Percentiles rank a stretch among this genome's conserved stretches.
phyloP scores from a whole-genome alignment of 2,797 vertebrate species.

The Anguilla anguilla region DNA sequence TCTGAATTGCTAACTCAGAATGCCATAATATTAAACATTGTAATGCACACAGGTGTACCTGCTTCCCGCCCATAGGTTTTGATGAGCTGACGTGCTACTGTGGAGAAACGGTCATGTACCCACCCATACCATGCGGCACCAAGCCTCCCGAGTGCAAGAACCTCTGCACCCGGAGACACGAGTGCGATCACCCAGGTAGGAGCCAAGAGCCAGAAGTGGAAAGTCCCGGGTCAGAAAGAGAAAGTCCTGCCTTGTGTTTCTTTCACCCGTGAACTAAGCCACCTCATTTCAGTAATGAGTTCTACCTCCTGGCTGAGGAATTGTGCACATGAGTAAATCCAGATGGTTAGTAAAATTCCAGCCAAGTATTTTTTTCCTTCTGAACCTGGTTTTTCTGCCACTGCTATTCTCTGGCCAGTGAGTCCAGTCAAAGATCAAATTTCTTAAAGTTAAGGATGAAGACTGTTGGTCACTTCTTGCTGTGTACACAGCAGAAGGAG shows the following conservation, averaged over 20 bases:
- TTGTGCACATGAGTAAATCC: no score
- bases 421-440: neutral
- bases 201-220: slow-evolving; percentile 80
- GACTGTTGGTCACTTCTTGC: neutral
- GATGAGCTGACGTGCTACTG: slow-evolving; percentile 96
- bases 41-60: neutral
- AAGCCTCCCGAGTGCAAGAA: slow-evolving; percentile 95
- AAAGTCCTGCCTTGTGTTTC: no score
- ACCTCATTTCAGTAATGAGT: no score
- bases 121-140: slow-evolving; percentile 93
- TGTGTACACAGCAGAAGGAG: neutral
- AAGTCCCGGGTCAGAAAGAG: slow-evolving; percentile 83
- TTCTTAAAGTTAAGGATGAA: neutral
- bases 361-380: no score
- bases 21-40: neutral
- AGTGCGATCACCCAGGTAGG: slow-evolving; percentile 93
- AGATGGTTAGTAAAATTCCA: no score
- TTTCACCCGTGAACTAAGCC: no score
- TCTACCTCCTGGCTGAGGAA: no score
- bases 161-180: slow-evolving; percentile 85
- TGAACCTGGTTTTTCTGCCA: no score
- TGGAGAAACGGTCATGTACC: slow-evolving; percentile 88
- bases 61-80: slow-evolving; percentile 77
- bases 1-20: neutral
- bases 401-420: neutral